Percentiles rank a stretch among this genome's conserved stretches.
These are phyloP conservation scores for Muscicapa adusta DNA, from an alignment of 2,113 vertebrate species.

Conservation along the genomic window DNA sequence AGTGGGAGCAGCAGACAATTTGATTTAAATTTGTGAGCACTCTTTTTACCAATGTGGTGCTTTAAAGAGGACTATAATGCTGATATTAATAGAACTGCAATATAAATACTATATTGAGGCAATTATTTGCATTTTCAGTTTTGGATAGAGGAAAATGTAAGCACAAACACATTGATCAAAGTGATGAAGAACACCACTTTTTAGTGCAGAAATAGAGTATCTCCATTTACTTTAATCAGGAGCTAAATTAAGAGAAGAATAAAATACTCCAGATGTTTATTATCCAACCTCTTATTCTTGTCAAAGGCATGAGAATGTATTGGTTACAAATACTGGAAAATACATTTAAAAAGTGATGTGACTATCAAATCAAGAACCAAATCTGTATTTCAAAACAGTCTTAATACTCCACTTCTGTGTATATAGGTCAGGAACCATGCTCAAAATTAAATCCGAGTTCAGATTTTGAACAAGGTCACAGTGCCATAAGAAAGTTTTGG, in stretches of 20 bases:
- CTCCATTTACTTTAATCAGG: not conserved
- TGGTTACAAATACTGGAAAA: not conserved
- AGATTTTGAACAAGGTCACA: not conserved
- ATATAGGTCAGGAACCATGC: not conserved
- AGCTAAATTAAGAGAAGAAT: constrained; percentile 15
- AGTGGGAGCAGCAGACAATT: not conserved
- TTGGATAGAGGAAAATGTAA: not conserved
- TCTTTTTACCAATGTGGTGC: not conserved
- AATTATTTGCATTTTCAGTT: constrained; percentile 14
- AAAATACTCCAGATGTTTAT: not conserved
- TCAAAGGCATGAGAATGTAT: not conserved
- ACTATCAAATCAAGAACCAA: not conserved
- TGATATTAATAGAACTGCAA: not conserved
- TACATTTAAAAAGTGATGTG: not conserved
- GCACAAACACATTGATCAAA: not conserved
- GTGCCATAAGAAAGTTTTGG: not conserved
- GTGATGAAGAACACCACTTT: not conserved
- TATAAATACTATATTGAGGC: not conserved
- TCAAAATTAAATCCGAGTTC: not conserved
- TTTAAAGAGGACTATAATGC: not conserved
- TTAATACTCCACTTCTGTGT: not conserved
- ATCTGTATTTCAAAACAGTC: not conserved
- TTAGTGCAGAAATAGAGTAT: not conserved
- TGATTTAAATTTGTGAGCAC: not conserved
- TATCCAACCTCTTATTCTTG: not conserved